A percentile compares a stretch with the other conserved stretches of the same genome.
phyloP scores from a whole-genome alignment of 1,140 invertebrate species.

The Drosophila parabipectinata region DNA sequence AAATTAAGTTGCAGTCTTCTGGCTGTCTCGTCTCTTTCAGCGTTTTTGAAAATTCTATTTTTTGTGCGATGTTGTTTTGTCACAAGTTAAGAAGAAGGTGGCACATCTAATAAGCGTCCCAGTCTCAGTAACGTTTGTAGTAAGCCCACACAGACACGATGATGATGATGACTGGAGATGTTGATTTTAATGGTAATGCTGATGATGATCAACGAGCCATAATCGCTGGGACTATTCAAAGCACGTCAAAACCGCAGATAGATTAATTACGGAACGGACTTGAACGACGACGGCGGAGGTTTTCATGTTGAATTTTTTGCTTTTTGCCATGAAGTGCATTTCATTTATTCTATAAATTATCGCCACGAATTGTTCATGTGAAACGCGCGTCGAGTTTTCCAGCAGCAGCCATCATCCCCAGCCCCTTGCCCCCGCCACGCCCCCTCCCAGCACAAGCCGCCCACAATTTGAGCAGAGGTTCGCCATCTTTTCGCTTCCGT shows the following conservation, averaged over 20 bases:
- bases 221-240: slow-evolving; percentile 71
- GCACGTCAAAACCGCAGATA: slow-evolving; percentile 74
- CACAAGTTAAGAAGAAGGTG: slow-evolving; percentile 25
- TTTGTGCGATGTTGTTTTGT: slow-evolving; percentile 29
- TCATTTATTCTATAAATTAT: slow-evolving; percentile 81
- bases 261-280: slow-evolving; percentile 75
- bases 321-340: slow-evolving; percentile 76
- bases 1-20: slow-evolving; percentile 69
- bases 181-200: slow-evolving; percentile 33
- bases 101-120: slow-evolving; percentile 41
- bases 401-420: slow-evolving; percentile 10
- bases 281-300: slow-evolving; percentile 13
- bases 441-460: slow-evolving; percentile 17
- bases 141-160: slow-evolving; percentile 53
- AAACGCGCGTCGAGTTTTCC: slow-evolving; percentile 54
- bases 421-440: slow-evolving; percentile 9
- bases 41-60: slow-evolving; percentile 14
- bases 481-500: slow-evolving; percentile 76
- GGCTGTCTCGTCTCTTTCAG: slow-evolving; percentile 32
- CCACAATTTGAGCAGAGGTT: slow-evolving; percentile 52
- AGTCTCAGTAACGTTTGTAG: slow-evolving; percentile 22
- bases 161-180: slow-evolving; percentile 23
- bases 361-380: slow-evolving; percentile 80
- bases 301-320: slow-evolving; percentile 7
- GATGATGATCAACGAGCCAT: slow-evolving; percentile 65